These are phyloP conservation scores for Philonicus albiceps DNA, from an alignment of 2,888 invertebrate genomes.

Conservation along the genomic window DNA sequence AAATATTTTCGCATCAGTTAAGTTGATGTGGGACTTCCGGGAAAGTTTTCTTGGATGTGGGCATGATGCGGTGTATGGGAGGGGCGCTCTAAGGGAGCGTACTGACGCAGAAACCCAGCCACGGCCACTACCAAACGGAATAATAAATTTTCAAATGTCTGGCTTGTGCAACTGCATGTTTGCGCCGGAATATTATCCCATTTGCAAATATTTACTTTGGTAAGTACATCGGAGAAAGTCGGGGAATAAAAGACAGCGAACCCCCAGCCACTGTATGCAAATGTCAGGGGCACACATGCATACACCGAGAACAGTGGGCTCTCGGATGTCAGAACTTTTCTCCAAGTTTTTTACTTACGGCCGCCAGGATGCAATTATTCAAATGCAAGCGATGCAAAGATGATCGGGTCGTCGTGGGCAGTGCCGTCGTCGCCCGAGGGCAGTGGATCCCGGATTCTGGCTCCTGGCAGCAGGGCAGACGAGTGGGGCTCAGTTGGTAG, in stretches of 20 bases:
- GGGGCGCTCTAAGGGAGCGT: neutral
- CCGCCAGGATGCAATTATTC: slow-evolving; percentile 26
- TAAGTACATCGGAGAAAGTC: slow-evolving; percentile 24
- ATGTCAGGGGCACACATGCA: slow-evolving; percentile 28
- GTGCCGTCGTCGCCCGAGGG: neutral
- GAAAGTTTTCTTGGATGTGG: slow-evolving; percentile 27
- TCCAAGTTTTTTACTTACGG: slow-evolving; percentile 12
- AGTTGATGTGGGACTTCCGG: slow-evolving; percentile 38
- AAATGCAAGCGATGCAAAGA: slow-evolving; percentile 37
- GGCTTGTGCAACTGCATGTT: slow-evolving; percentile 32
- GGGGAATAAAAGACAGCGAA: neutral
- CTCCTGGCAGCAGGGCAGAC: neutral
- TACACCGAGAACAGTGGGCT: slow-evolving; percentile 1
- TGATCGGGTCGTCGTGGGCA: slow-evolving; percentile 5
- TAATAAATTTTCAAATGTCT: slow-evolving; percentile 37
- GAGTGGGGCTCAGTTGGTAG: neutral
- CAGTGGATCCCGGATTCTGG: neutral
- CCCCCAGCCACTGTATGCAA: neutral
- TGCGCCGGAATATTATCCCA: slow-evolving; percentile 32
- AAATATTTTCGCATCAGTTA: slow-evolving; percentile 41
- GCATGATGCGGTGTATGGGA: neutral
- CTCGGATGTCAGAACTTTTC: slow-evolving; percentile 19
- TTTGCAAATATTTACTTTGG: slow-evolving; percentile 40
- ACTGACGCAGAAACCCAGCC: slow-evolving; percentile 29
- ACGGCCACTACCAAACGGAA: slow-evolving; percentile 32